phyloP scores from a whole-genome alignment of 2,888 invertebrate genomes.

The Trachelus tabidus region DNA sequence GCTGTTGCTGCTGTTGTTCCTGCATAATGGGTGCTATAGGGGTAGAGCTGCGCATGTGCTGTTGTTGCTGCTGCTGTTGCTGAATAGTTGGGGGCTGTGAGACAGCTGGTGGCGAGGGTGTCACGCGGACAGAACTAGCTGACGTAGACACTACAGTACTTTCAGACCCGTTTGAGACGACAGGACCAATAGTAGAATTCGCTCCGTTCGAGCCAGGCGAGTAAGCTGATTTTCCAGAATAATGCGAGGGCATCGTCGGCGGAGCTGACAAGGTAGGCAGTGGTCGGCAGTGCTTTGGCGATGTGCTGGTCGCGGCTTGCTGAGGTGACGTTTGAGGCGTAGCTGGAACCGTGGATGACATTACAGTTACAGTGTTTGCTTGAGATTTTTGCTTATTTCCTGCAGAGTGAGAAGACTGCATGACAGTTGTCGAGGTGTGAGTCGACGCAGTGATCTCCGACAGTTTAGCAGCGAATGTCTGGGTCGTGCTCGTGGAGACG shows the following conservation, averaged over 20 bases:
- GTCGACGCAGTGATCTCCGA: slow-evolving; percentile 69
- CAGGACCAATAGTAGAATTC: slow-evolving; percentile 34
- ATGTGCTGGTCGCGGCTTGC: slow-evolving; percentile 53
- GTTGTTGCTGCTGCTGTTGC: slow-evolving; percentile 44
- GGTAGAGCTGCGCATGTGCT: slow-evolving; percentile 48
- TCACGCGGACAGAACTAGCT: slow-evolving; percentile 50
- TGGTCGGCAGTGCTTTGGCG: slow-evolving; percentile 63
- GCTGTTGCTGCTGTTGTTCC: slow-evolving; percentile 52
- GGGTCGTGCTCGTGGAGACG: slow-evolving; percentile 71
- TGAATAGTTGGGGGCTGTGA: slow-evolving; percentile 35
- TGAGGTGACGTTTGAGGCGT: slow-evolving; percentile 49
- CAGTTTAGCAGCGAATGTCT: slow-evolving; percentile 81
- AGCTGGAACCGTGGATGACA: slow-evolving; percentile 32
- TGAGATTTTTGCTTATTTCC: slow-evolving; percentile 49
- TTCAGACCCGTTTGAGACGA: slow-evolving; percentile 43
- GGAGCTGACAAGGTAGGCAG: slow-evolving; percentile 57
- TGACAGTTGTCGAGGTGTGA: slow-evolving; percentile 46
- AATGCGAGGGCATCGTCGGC: slow-evolving; percentile 52
- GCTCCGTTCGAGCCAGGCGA: slow-evolving; percentile 54
- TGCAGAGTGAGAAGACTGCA: slow-evolving; percentile 48
- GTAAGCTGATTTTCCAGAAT: slow-evolving; percentile 49
- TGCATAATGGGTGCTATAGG: slow-evolving; percentile 55
- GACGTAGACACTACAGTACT: slow-evolving; percentile 38
- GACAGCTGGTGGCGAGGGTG: slow-evolving; percentile 50
- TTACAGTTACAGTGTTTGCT: slow-evolving; percentile 35